Conservation (phyloP, 2,888 invertebrate species). For the Drosophila siamana region DNA sequence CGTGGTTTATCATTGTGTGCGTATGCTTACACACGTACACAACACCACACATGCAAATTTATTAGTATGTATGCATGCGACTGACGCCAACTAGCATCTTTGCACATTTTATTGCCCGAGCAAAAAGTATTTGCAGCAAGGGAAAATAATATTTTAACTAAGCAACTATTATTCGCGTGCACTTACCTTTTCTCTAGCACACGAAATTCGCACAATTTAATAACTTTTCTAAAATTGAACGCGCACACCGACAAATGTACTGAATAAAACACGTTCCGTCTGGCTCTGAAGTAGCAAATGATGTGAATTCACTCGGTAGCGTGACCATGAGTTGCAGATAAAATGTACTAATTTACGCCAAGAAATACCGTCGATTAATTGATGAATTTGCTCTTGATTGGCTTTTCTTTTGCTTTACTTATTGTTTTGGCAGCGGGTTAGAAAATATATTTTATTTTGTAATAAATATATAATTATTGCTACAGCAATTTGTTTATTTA, state of each 20-base stretch:
- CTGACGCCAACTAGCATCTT: slow-evolving; percentile 39
- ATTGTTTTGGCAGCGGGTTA: no score
- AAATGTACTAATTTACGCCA: not conserved
- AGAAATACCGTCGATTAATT: no score
- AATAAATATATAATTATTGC: no score
- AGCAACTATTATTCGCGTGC: not conserved
- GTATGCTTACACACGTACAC: slow-evolving; percentile 7
- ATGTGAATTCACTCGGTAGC: slow-evolving; percentile 19
- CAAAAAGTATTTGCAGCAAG: not conserved
- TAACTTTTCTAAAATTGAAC: slow-evolving; percentile 5
- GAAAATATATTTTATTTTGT: no score
- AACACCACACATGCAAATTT: slow-evolving; percentile 10
- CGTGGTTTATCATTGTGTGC: slow-evolving; percentile 32
- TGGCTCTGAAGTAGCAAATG: not conserved
- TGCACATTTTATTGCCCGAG: slow-evolving; percentile 2
- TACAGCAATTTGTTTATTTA: no score
- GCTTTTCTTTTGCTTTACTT: no score
- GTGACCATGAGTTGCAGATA: slow-evolving; percentile 17
- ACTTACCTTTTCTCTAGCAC: slow-evolving; percentile 34
- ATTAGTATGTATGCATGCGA: slow-evolving; percentile 23
- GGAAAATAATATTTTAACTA: not conserved
- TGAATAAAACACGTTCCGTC: slow-evolving; percentile 30
- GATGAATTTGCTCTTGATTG: no score
- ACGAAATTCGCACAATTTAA: slow-evolving; percentile 15
- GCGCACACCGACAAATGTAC: not conserved